Evolutionary conservation across 2,888 invertebrate species (phyloP).

Genomic region (Tipula lateralis): DNA sequence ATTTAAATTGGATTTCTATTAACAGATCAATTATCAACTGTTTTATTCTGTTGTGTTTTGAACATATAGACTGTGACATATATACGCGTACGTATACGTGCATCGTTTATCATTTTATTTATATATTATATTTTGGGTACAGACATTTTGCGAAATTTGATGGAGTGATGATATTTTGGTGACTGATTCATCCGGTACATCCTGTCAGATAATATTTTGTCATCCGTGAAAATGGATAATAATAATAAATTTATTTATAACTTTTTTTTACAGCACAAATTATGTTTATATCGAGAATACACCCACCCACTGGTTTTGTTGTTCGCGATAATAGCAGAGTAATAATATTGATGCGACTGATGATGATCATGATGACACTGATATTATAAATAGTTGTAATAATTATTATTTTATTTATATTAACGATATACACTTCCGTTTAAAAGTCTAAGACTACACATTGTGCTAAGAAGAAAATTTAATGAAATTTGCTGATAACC

Average conservation of each 20-base stretch:
- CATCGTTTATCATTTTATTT: neutral
- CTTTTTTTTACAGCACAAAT: neutral
- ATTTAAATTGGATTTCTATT: neutral
- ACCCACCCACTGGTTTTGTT: neutral
- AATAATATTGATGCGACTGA: neutral
- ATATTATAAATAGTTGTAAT: neutral
- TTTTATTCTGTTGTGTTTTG: neutral
- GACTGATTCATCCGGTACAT: neutral
- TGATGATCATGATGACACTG: neutral
- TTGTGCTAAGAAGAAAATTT: too few relatives aligned
- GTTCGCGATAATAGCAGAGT: neutral
- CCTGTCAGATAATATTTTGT: neutral
- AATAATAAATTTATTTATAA: neutral
- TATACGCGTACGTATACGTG: neutral
- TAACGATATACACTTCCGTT: too few relatives aligned
- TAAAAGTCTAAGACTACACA: too few relatives aligned
- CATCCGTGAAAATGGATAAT: neutral
- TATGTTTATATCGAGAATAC: neutral
- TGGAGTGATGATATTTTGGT: neutral
- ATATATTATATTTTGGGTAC: neutral
- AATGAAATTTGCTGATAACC: too few relatives aligned
- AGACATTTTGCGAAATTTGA: neutral
- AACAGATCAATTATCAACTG: neutral
- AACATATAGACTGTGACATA: neutral
- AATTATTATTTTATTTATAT: neutral